Conservation (phyloP, 1,140 invertebrate genomes). For the Nasonia giraulti region DNA sequence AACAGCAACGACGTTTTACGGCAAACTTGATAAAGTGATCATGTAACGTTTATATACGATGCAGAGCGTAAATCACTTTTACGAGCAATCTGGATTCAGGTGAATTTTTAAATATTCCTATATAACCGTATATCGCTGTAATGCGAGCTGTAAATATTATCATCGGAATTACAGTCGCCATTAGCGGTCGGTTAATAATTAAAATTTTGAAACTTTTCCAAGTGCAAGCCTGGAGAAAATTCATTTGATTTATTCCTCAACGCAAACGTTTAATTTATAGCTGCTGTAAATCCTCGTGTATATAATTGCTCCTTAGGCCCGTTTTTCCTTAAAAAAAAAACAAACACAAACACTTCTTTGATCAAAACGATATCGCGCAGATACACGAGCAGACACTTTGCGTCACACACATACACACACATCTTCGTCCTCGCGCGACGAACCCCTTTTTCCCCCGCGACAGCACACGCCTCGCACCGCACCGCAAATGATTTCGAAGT, state of each 20-base stretch:
- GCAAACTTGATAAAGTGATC: background rate
- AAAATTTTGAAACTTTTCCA: background rate
- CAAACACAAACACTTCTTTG: background rate
- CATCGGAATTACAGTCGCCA: background rate
- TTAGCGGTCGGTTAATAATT: background rate
- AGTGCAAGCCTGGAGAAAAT: background rate
- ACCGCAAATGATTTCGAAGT: slow-evolving; percentile 24
- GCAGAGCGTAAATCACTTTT: background rate
- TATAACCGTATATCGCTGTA: background rate
- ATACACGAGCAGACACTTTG: background rate
- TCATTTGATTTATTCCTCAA: background rate
- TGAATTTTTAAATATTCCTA: background rate
- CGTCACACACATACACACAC: background rate
- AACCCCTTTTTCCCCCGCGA: background rate
- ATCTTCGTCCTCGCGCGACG: background rate
- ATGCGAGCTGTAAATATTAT: background rate
- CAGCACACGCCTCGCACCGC: background rate
- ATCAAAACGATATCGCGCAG: background rate
- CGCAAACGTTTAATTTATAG: background rate
- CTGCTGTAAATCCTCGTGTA: background rate
- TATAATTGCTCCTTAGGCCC: background rate
- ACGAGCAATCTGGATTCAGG: background rate
- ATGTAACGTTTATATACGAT: background rate
- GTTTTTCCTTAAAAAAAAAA: too few relatives aligned
- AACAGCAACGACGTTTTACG: background rate